Evolutionary conservation across 2,797 vertebrate genomes (phyloP), one percentile per base, ranked within the genome.

Genomic region (Momotus momota): DNA sequence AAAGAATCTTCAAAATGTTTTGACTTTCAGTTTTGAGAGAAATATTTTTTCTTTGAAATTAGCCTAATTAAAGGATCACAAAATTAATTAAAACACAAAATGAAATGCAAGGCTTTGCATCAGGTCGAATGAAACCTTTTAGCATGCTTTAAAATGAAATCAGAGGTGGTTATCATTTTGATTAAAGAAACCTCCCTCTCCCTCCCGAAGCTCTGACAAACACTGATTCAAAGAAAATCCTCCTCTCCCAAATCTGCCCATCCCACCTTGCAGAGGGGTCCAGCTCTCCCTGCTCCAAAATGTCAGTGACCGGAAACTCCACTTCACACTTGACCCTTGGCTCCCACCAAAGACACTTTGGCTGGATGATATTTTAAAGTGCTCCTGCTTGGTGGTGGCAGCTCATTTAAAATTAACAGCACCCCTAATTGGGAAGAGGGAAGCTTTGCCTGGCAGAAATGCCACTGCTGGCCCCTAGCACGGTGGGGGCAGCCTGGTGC

Each of bases 1-100:
- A 88, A 80, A 87, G 19, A 41, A 88, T 94, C 92, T 91, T 93
- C 46, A 88, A 81, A 93, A 90, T 84, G 70, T 86, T 95, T 79
- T 29, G 35, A 86, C 73, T 96, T 78, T 27, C 26, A 85, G 57
- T 89, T 96, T 93, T 51, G 38, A 91, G 62, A 79, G 86, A 84
- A 93, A 87, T 61, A 61, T 79, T 79, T 92, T 90, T 93, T 43
- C 83, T 87, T 89, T 91, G 60, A 93, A 92, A 94, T 89, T 71
- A 93, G 33, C 69, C 81, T 91, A 92, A 97, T 95, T 92, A 95
- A 92, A 96, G 52, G 90, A 97, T 97, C 93, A 96, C 78, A 95
- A 90, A 96, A 93, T 71, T 95, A 95, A 97, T 96, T 96, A 95
- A 89, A 92, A 91, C 0, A 3, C 86, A 85, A 88, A 94, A 80